Evolutionary conservation across 2,888 invertebrate species (phyloP).

Genomic region (Mamestra brassicae): DNA sequence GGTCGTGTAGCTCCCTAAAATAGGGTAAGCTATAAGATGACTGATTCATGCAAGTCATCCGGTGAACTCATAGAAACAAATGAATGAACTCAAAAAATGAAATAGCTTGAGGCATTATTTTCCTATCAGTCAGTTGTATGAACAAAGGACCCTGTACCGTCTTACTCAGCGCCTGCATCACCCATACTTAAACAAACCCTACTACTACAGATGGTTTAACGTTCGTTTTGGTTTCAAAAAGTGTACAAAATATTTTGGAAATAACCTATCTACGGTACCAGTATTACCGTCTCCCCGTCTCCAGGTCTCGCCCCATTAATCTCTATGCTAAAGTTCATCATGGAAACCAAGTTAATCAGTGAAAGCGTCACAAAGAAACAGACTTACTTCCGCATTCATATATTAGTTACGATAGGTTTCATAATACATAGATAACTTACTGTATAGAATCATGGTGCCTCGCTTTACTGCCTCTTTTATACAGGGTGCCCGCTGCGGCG

Average conservation of each 20-base stretch:
- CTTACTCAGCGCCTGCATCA: background rate
- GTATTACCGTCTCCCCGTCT: too few relatives aligned
- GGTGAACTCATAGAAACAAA: background rate
- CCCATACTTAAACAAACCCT: background rate
- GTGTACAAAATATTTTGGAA: too few relatives aligned
- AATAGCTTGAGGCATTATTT: background rate
- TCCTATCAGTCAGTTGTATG: too few relatives aligned
- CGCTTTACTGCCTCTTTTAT: constrained; percentile 92
- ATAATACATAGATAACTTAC: constrained; percentile 79
- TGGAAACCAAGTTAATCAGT: too few relatives aligned
- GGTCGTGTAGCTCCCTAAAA: constrained; percentile 45
- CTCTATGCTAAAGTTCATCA: too few relatives aligned
- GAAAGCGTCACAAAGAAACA: too few relatives aligned
- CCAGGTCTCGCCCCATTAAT: too few relatives aligned
- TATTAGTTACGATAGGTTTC: too few relatives aligned
- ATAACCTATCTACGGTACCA: too few relatives aligned
- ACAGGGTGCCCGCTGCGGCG: constrained; percentile 93
- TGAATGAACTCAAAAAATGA: background rate
- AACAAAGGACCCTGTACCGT: background rate
- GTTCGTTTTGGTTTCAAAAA: too few relatives aligned
- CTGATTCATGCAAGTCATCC: constrained; percentile 44
- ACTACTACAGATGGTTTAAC: too few relatives aligned
- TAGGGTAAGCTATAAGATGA: constrained; percentile 39
- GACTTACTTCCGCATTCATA: too few relatives aligned
- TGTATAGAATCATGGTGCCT: constrained; percentile 93